Evolutionary conservation across 2,888 invertebrate species (phyloP).

Genomic region (Amphipoea lucens): DNA sequence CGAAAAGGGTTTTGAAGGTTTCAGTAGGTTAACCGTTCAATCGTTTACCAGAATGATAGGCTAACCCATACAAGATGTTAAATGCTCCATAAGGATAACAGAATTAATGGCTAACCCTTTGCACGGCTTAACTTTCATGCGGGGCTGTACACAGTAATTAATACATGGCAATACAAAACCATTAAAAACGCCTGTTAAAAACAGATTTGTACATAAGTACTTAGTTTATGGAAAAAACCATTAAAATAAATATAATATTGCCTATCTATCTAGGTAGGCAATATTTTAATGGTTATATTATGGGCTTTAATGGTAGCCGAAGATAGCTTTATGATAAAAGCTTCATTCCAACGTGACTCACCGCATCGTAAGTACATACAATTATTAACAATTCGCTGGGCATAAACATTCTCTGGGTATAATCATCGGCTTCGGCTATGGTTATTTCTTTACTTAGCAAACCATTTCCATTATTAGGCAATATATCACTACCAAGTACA

Average conservation of each 20-base stretch:
- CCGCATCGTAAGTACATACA: not conserved
- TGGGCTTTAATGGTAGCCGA: not conserved
- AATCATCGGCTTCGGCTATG: constrained; percentile 24
- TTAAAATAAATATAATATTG: not conserved
- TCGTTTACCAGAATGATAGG: not conserved
- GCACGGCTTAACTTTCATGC: no score
- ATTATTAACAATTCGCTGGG: constrained; percentile 2
- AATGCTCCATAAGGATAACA: not conserved
- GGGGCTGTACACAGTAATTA: no score
- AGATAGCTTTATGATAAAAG: not conserved
- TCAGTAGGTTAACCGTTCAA: not conserved
- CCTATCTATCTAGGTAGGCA: not conserved
- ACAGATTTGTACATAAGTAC: not conserved
- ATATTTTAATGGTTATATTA: not conserved
- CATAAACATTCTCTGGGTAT: constrained; percentile 3
- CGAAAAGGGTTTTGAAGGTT: not conserved
- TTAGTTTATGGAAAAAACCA: not conserved
- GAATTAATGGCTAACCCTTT: not conserved
- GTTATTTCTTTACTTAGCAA: constrained; percentile 21
- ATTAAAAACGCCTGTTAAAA: not conserved
- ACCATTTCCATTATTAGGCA: constrained; percentile 48
- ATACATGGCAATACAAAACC: not conserved
- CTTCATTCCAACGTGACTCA: not conserved
- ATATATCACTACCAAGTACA: constrained; percentile 62
- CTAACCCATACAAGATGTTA: not conserved